Evolutionary conservation across 2,113 vertebrate genomes (phyloP).

Genomic region (Myodes glareolus): DNA sequence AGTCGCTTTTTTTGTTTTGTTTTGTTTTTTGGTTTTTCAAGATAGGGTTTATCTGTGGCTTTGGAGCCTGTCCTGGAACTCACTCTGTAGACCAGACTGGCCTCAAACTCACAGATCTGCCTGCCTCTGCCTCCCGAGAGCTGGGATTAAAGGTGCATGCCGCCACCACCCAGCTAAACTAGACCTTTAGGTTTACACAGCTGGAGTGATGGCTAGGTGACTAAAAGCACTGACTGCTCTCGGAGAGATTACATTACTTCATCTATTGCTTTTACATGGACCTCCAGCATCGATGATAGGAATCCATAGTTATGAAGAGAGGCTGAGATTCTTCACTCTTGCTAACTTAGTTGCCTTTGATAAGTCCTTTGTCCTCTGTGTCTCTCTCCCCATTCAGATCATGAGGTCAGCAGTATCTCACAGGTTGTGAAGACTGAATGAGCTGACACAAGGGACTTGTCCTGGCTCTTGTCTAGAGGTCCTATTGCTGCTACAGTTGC

Average conservation of each 20-base stretch:
- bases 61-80: no score
- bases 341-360: conserved; percentile 21
- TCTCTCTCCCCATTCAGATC: background rate
- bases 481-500: background rate
- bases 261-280: background rate
- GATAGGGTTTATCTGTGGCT: no score
- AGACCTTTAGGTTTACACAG: background rate
- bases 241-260: background rate
- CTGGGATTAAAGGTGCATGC: no score
- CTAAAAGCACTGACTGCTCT: background rate
- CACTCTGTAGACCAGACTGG: no score
- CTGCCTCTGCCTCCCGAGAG: no score
- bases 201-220: background rate
- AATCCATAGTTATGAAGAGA: background rate
- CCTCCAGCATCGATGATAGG: background rate
- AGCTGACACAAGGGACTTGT: background rate
- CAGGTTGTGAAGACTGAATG: background rate
- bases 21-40: no score
- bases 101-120: no score
- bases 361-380: conserved; percentile 17
- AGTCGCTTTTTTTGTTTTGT: no score
- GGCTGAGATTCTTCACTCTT: conserved; percentile 27
- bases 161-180: background rate
- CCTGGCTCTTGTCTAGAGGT: background rate
- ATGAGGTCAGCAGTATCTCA: background rate